phyloP scores from a whole-genome alignment of 2,888 invertebrate species.

The Phaonia tiefii region DNA sequence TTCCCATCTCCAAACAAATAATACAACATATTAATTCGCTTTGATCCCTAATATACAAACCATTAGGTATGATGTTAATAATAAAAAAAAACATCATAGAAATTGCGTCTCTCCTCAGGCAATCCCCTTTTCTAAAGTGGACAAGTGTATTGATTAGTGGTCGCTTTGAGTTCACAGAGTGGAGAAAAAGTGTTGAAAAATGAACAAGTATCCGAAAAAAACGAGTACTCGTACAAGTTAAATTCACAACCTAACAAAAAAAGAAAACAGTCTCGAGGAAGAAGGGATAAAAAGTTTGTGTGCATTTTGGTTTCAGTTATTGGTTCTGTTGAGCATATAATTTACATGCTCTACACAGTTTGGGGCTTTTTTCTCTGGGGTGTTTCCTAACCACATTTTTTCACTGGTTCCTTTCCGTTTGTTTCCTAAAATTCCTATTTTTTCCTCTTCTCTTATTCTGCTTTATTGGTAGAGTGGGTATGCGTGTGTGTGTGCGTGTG shows the following conservation, averaged over 20 bases:
- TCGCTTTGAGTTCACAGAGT: slow-evolving; percentile 20
- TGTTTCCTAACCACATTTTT: background rate
- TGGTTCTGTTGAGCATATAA: slow-evolving; percentile 63
- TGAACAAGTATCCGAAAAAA: background rate
- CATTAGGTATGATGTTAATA: too few species aligned
- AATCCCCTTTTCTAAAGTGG: background rate
- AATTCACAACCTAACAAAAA: slow-evolving; percentile 10
- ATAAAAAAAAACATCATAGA: too few species aligned
- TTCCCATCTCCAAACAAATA: too few species aligned
- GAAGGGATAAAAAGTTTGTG: slow-evolving; percentile 26
- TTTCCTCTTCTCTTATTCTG: background rate
- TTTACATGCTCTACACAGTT: slow-evolving; percentile 54
- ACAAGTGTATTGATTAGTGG: slow-evolving; percentile 16
- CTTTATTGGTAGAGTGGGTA: background rate
- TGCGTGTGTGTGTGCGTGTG: too few species aligned
- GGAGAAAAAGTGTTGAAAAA: slow-evolving; percentile 32
- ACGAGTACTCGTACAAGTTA: background rate
- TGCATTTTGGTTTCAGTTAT: slow-evolving; percentile 55
- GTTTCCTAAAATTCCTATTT: background rate
- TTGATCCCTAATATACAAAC: too few species aligned
- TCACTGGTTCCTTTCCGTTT: slow-evolving; percentile 6
- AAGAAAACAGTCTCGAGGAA: background rate
- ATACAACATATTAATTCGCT: too few species aligned
- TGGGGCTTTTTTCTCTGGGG: slow-evolving; percentile 27
- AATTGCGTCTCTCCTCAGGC: background rate